phyloP scores from a whole-genome alignment of 2,113 vertebrate genomes.

The Psammodynastes pulverulentus region DNA sequence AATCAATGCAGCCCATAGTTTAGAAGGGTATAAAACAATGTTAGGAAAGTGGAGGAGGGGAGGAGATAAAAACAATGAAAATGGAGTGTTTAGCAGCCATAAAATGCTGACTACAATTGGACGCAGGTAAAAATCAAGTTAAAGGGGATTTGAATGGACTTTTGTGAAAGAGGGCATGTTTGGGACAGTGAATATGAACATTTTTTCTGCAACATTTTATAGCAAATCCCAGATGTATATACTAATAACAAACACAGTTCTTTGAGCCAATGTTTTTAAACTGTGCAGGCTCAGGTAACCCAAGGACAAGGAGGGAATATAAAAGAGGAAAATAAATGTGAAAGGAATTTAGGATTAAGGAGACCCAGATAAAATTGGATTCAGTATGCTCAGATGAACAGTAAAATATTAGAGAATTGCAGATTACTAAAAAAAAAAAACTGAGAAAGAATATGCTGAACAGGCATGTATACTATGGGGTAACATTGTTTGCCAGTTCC shows the following conservation, averaged over 20 bases:
- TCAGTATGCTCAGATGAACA: neutral
- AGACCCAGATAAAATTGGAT: neutral
- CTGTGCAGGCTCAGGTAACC: neutral
- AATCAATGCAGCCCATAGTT: neutral
- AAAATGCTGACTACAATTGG: neutral
- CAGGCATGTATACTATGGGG: neutral
- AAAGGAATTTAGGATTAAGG: neutral
- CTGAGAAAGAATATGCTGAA: neutral
- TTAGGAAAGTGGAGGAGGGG: neutral
- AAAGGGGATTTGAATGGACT: neutral
- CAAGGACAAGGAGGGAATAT: neutral
- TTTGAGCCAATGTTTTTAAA: neutral
- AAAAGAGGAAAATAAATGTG: neutral
- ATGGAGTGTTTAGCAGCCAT: neutral
- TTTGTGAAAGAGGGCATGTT: neutral
- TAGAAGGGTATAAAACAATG: neutral
- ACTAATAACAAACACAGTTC: neutral
- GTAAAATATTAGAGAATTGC: neutral
- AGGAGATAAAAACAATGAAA: neutral
- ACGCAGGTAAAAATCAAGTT: neutral
- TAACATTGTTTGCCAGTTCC: neutral
- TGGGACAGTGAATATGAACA: neutral
- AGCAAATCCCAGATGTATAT: neutral
- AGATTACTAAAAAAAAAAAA: neutral
- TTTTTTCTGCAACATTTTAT: neutral